Base-by-base conservation (phyloP, 2,888 invertebrate genomes). In the Oxycera nigricornis region DNA sequence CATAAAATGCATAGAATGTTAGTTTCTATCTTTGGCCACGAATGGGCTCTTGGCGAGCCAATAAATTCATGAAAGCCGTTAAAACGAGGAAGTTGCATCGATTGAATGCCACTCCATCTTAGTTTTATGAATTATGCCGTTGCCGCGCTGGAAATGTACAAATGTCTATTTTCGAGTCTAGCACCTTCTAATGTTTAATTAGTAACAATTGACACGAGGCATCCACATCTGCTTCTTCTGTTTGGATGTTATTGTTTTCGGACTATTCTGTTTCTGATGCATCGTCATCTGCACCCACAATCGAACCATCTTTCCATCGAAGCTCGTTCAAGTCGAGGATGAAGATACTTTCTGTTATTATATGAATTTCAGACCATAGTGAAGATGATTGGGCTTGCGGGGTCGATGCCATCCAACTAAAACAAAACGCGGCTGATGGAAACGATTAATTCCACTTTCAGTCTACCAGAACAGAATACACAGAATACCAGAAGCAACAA, bases 31-130 rank as follows among this genome's bases (percentile, higher is more conserved):
- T 70, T 70, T 70, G 55, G 70, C 22, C 31, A 11, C 65, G 22
- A 24, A 28, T 65, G 26, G 35, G 65, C 65, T 41, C 41, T 65
- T 65, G 14, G 30, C 14, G 65, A 41, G 41, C 41, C 22, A 65
- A 65, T 65, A 65, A 41, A 65, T 65, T 65, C 41, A 65, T 7
- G 24, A 65, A 52, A 70, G 70, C 55, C 70, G 55, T 70, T 70
- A 52, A 70, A 50, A 35, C 17, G 70, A 70, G 55, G 52, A 52
- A 70, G 55, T 70, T 52, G 35, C 22, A 55, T 20, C 70, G 50
- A 65, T 55, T 31, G 70, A 30, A 31, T 31, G 24, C 20, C 20
- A 11, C 31, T 35, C 9, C 62, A 7, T 35, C 20, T 41, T 22
- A 2, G 22, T 39, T 65, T 65, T 41, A 65, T 65, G 39, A 39